phyloP scores from a whole-genome alignment of 2,797 vertebrate species.

The Falco berigora region DNA sequence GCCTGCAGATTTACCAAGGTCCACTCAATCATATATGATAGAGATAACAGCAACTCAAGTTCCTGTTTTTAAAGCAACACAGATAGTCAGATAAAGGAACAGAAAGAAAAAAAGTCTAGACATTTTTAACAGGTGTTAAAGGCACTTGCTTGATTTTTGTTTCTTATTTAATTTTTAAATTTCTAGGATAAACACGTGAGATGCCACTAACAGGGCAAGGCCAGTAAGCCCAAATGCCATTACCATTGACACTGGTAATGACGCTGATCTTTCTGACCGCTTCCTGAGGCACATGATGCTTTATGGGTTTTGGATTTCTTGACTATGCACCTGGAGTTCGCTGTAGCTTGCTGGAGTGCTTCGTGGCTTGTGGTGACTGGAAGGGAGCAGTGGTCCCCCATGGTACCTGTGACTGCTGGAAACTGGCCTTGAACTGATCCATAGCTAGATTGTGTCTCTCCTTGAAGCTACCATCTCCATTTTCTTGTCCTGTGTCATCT shows the following conservation, averaged over 20 bases:
- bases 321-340: not conserved
- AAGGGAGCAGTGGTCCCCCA: not conserved
- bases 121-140: not conserved
- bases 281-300: not conserved
- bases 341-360: not conserved
- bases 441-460: not conserved
- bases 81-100: conserved; percentile 41
- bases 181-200: not conserved
- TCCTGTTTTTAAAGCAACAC: conserved; percentile 48
- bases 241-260: not conserved
- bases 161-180: not conserved
- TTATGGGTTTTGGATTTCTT: not conserved
- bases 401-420: not conserved
- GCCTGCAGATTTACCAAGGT: not conserved
- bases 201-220: not conserved
- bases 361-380: not conserved
- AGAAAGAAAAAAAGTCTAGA: conserved; percentile 29
- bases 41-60: conserved; percentile 5
- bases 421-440: not conserved
- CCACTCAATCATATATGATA: not conserved
- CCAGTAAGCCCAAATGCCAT: not conserved
- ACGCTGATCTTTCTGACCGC: not conserved
- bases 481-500: not conserved
- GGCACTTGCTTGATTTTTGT: not conserved
- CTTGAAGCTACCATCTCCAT: not conserved